Evolutionary conservation across 2,888 invertebrate species (phyloP), one percentile per base, ranked within the genome.

Genomic region (Enchytraeus crypticus): DNA sequence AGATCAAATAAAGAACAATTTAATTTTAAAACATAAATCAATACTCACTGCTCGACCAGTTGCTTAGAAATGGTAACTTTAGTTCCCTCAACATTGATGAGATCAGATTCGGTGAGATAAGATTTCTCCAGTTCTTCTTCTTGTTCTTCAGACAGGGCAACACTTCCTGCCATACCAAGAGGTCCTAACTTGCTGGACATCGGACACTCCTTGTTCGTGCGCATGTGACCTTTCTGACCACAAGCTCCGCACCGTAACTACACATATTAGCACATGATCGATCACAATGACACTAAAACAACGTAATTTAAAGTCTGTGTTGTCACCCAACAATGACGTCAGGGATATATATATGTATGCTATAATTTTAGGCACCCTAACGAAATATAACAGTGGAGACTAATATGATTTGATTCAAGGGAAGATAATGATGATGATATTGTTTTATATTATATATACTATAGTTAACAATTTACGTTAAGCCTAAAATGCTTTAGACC

Each of bases 191-290:
- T 64, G 55, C 89, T 89, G 79, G 95, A 98, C 55, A 92, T 80
- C 0, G 96, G 97, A 79, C 98, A 98, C 14, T 96, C 91, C 77
- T 96, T 95, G 81, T 98, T 98, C 0, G 97, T 98, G 59, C 95
- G 78, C 86, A 87, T 86, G 74, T 86, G 86, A 11, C 86, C 86
- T 27, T 83, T 82, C 46, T 76, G 90, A 8, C 96, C 96, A 80
- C 98, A 98, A 8, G 96, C 96, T 11, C 96, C 95, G 80, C 97
- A 97, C 83, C 93, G 88, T 63, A 96, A 82, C 82, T n/a, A n/a
- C n/a, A n/a, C n/a, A n/a, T n/a, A n/a, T n/a, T n/a, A n/a, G n/a
- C n/a, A n/a, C n/a, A n/a, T n/a, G n/a, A n/a, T n/a, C n/a, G n/a
- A n/a, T n/a, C n/a, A n/a, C n/a, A n/a, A n/a, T n/a, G n/a, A n/a